These are phyloP conservation scores for Deilephila elpenor DNA, from an alignment of 2,888 invertebrate species.

Conservation along the genomic window DNA sequence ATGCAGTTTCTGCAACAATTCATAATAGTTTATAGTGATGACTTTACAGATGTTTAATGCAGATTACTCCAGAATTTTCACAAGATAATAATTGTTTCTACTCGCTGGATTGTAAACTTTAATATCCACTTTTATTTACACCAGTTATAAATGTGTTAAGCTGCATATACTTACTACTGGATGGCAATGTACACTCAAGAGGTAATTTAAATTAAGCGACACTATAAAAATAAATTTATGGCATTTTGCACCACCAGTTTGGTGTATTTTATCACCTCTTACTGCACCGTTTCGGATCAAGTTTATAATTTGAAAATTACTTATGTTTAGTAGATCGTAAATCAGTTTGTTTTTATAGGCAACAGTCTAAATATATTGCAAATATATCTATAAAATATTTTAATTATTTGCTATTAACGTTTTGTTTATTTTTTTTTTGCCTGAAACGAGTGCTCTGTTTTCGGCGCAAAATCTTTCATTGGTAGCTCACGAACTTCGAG, in stretches of 20 bases:
- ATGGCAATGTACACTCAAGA: neutral
- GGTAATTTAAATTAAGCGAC: neutral
- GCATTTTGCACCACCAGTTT: neutral
- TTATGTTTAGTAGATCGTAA: neutral
- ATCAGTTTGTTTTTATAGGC: neutral
- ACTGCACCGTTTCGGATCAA: neutral
- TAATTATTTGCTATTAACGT: too few species aligned
- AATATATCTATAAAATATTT: too few species aligned
- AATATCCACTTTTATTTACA: neutral
- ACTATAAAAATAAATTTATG: slow-evolving; percentile 16
- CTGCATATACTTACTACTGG: neutral
- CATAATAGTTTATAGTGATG: neutral
- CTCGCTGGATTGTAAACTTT: slow-evolving; percentile 2
- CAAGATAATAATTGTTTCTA: too few species aligned
- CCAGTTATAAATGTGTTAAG: neutral
- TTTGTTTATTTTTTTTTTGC: too few species aligned
- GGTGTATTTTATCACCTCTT: neutral
- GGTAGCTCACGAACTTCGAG: too few species aligned
- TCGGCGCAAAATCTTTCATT: too few species aligned
- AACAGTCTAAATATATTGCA: too few species aligned
- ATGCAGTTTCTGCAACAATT: neutral
- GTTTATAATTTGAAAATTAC: neutral
- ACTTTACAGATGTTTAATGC: too few species aligned
- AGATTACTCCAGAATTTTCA: too few species aligned
- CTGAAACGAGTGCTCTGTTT: too few species aligned